Evolutionary conservation across 2,797 vertebrate genomes (phyloP).

Genomic region (Odontamblyopus lacepedii): DNA sequence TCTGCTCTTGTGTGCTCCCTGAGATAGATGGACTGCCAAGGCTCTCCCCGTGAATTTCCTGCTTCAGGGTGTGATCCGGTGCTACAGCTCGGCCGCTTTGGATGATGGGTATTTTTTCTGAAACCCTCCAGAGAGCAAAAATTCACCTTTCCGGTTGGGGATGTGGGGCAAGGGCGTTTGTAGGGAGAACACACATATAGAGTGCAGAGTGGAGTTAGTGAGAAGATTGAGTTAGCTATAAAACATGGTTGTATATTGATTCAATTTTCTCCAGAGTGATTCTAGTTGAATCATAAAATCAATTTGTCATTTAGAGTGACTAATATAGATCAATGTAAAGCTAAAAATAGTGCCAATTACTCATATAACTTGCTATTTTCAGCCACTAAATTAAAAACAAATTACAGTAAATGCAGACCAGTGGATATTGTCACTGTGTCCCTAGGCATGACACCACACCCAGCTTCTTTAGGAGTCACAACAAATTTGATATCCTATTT

Average conservation of each 20-base stretch:
- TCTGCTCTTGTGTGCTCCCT: slow-evolving; percentile 41
- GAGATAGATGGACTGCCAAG: slow-evolving; percentile 52
- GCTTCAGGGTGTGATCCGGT: slow-evolving; percentile 53
- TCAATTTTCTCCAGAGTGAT: slow-evolving; percentile 25
- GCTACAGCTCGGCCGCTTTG: slow-evolving; percentile 45
- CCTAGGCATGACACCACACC: background rate
- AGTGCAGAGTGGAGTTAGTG: background rate
- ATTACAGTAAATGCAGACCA: background rate
- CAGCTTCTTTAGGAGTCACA: background rate
- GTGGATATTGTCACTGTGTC: background rate
- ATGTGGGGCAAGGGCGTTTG: slow-evolving; percentile 60
- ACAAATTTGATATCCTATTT: no score
- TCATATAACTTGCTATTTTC: background rate
- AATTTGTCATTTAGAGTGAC: slow-evolving; percentile 3
- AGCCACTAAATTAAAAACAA: background rate
- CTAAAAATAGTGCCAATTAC: slow-evolving; percentile 17
- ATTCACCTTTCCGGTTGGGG: slow-evolving; percentile 49
- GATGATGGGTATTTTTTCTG: slow-evolving; percentile 65
- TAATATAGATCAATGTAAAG: slow-evolving; percentile 12
- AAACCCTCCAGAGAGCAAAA: slow-evolving; percentile 59
- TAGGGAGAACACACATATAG: background rate
- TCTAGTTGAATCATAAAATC: slow-evolving; percentile 32
- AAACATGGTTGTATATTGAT: slow-evolving; percentile 45
- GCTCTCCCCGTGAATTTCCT: slow-evolving; percentile 61
- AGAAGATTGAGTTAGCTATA: slow-evolving; percentile 35